Base-by-base conservation (phyloP, 2,113 vertebrate genomes). In the Upupa epops region DNA sequence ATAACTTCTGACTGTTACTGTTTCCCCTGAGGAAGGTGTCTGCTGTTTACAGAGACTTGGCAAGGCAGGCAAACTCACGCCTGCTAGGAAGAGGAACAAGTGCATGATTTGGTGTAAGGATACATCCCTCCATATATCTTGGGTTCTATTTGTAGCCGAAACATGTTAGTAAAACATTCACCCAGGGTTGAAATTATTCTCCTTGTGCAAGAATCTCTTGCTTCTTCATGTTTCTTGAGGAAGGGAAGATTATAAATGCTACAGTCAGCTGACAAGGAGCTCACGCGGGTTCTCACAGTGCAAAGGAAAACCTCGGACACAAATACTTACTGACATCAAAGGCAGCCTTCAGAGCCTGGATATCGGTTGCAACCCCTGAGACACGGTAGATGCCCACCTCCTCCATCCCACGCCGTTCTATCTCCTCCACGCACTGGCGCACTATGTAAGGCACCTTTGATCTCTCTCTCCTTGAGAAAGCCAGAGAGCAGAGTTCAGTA, bases 371-470 rank as follows among this genome's bases (percentile, higher is more conserved):
- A 34, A 99, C 99, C 26, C 99, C 99, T 0, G 99, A 99, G 56
- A 99, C 99, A 0, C 99, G 96, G 96, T 99, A 99, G 97, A 99
- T 99, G 94, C 99, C 99, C 96, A 99, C 98, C 79, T 99, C 99
- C 97, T 99, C 99, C 98, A 99, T 98, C 13, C 99, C 99, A 25
- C 99, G 98, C 72, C 99, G 98, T 93, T 99, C 99, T 1, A 99
- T 99, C 97, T 99, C 99, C 94, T 99, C 99, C 82, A 99, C 98
- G 4, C 99, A 99, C 97, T 99, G 99, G 61, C 99, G 98, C 64
- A 99, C 99, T 1, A 99, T 99, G 97, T 99, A 99, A 63, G 99
- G 99, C 85, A 99, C 99, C 97, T 99, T 99, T 17, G 99, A 99
- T 45, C 99, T 97, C 95, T 99, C 99, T 24, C 99, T 98, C 93